phyloP scores from a whole-genome alignment of 2,797 vertebrate species.

The Phylloscopus collybita region DNA sequence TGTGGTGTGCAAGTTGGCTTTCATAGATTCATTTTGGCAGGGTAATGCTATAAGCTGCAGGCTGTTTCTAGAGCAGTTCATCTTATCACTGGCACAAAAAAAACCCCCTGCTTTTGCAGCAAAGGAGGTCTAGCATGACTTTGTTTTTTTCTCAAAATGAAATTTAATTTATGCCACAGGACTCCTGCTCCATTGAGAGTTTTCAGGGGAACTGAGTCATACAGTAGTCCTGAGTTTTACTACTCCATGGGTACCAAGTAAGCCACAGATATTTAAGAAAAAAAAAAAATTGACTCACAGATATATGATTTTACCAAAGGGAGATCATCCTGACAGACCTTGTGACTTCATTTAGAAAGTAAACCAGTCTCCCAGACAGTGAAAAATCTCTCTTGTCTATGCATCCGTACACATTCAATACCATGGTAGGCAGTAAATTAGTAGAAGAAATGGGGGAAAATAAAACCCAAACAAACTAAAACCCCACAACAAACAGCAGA shows the following conservation, averaged over 20 bases:
- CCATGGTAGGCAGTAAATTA: neutral
- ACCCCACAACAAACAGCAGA: neutral
- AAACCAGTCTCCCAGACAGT: neutral
- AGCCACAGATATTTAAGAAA: neutral
- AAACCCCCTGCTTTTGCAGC: neutral
- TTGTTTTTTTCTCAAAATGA: neutral
- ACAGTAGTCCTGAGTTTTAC: neutral
- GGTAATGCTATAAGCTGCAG: neutral
- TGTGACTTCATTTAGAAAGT: neutral
- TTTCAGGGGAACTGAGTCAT: neutral
- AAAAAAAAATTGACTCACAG: neutral
- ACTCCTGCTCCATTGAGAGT: neutral
- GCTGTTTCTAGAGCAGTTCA: slow-evolving; percentile 11
- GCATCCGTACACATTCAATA: neutral
- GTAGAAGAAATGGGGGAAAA: neutral
- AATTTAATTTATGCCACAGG: neutral
- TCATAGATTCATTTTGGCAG: neutral
- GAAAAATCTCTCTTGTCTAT: neutral
- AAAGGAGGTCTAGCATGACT: neutral
- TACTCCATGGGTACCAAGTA: neutral
- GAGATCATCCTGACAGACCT: neutral
- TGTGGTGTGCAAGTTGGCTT: neutral
- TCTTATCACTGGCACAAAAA: neutral
- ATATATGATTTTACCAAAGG: neutral
- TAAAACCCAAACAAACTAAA: neutral